Percentiles rank a stretch among this genome's conserved stretches.
phyloP scores from a whole-genome alignment of 2,888 invertebrate genomes.

The Pterostichus madidus region DNA sequence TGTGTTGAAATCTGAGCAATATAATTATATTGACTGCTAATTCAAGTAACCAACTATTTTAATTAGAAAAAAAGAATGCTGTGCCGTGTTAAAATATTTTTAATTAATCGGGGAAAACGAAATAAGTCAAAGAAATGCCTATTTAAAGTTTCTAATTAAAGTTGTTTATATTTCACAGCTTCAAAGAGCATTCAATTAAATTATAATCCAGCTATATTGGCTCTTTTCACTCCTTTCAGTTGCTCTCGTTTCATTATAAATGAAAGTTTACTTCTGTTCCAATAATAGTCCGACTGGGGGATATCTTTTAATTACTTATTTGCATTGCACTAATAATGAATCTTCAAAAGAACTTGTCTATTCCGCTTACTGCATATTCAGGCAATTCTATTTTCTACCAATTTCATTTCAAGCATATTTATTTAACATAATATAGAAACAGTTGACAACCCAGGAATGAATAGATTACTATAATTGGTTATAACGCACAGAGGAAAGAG shows the following conservation, averaged over 20 bases:
- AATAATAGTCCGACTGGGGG: slow-evolving; percentile 10
- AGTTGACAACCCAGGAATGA: no score
- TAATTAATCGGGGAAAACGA: slow-evolving; percentile 18
- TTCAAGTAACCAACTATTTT: not conserved
- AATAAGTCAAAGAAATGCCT: slow-evolving; percentile 21
- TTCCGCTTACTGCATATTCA: no score
- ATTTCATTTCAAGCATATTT: no score
- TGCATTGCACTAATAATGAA: no score
- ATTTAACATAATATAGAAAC: no score
- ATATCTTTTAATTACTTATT: slow-evolving; percentile 27
- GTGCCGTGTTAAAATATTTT: slow-evolving; percentile 9
- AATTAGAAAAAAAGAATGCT: slow-evolving; percentile 13
- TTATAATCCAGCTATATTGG: slow-evolving; percentile 36
- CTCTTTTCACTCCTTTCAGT: slow-evolving; percentile 15
- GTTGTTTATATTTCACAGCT: slow-evolving; percentile 48
- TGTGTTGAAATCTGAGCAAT: no score
- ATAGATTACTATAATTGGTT: no score
- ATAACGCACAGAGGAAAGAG: no score
- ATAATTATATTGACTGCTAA: no score
- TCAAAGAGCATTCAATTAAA: slow-evolving; percentile 43
- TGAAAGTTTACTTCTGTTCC: slow-evolving; percentile 2
- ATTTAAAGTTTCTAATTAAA: slow-evolving; percentile 47
- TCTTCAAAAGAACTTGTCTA: no score
- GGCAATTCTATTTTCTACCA: no score
- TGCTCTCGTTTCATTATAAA: slow-evolving; percentile 22